Conservation (phyloP, 2,797 vertebrate species). For the Sebastes iracundus region DNA sequence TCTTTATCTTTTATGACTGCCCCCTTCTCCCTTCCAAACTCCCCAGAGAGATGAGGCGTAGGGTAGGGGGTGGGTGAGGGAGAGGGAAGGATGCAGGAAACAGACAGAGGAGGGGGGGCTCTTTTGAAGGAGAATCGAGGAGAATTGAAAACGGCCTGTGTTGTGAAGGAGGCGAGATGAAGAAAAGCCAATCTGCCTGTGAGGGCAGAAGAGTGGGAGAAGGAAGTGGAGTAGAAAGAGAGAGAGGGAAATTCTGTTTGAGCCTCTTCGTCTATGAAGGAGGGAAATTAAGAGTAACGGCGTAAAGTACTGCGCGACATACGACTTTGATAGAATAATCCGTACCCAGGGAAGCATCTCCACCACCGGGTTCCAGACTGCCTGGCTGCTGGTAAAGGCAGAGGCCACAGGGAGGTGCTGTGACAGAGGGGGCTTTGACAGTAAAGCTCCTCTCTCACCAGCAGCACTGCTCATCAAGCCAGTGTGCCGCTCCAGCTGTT, state of each 20-base stretch:
- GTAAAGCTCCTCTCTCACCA: slow-evolving; percentile 52
- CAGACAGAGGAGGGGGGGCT: slow-evolving; percentile 53
- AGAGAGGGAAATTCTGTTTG: slow-evolving; percentile 24
- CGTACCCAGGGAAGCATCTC: slow-evolving; percentile 35
- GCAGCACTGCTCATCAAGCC: slow-evolving; percentile 69
- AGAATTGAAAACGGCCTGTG: slow-evolving; percentile 82
- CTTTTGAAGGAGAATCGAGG: slow-evolving; percentile 81
- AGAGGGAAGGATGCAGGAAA: slow-evolving; percentile 3
- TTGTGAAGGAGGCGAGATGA: slow-evolving; percentile 79
- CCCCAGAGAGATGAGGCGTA: slow-evolving; percentile 69
- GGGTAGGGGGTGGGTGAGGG: slow-evolving; percentile 1
- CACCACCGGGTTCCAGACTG: slow-evolving; percentile 3
- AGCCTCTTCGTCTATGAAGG: slow-evolving; percentile 39
- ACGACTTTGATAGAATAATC: slow-evolving; percentile 64
- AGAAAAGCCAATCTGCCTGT: slow-evolving; percentile 80
- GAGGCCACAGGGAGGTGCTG: slow-evolving; percentile 81
- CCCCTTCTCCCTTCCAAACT: slow-evolving; percentile 74
- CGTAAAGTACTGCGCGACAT: slow-evolving; percentile 49
- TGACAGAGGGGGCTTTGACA: slow-evolving; percentile 66
- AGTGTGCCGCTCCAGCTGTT: slow-evolving; percentile 67
- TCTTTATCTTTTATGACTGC: slow-evolving; percentile 84
- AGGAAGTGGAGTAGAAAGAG: slow-evolving; percentile 32
- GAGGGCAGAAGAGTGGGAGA: slow-evolving; percentile 62
- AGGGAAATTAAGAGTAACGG: slow-evolving; percentile 64
- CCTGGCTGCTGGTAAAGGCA: slow-evolving; percentile 52